phyloP scores from a whole-genome alignment of 2,888 invertebrate genomes.

The Enoplolaimus lenunculus region DNA sequence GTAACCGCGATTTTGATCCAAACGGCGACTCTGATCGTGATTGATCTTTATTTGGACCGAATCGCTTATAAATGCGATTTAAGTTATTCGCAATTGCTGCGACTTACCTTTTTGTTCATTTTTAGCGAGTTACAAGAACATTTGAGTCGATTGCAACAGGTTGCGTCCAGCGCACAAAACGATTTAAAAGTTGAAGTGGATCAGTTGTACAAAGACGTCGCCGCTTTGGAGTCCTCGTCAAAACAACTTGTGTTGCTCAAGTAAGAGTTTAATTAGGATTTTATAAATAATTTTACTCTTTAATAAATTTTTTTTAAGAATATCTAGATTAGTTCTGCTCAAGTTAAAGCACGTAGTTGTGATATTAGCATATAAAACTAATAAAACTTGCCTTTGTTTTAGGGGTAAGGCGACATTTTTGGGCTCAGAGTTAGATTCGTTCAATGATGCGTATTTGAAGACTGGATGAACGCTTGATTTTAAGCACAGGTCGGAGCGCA shows the following conservation, averaged over 20 bases:
- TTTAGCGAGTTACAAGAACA: conserved; percentile 22
- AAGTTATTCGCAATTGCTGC: too few relatives aligned
- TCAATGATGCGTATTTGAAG: not conserved
- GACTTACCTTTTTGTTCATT: not conserved
- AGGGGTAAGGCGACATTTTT: conserved; percentile 10
- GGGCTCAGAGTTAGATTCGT: not conserved
- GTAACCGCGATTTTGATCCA: too few relatives aligned
- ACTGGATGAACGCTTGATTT: not conserved
- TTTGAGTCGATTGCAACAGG: conserved; percentile 14
- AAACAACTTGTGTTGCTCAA: conserved; percentile 17
- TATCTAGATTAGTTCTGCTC: too few relatives aligned
- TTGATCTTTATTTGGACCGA: too few relatives aligned
- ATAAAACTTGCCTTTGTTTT: too few relatives aligned
- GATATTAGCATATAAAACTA: too few relatives aligned
- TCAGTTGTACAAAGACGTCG: conserved; percentile 11
- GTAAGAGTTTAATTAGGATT: conserved; percentile 17
- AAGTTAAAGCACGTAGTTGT: too few relatives aligned
- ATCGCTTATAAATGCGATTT: too few relatives aligned
- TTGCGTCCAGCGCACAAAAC: conserved; percentile 18
- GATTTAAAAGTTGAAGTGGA: conserved; percentile 24
- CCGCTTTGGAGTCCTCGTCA: conserved; percentile 6
- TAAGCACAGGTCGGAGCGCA: too few relatives aligned
- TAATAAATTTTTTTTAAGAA: too few relatives aligned
- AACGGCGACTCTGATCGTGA: too few relatives aligned
- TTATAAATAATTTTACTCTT: too few relatives aligned